Conservation (phyloP, 2,113 vertebrate genomes). For the Caracal caracal region DNA sequence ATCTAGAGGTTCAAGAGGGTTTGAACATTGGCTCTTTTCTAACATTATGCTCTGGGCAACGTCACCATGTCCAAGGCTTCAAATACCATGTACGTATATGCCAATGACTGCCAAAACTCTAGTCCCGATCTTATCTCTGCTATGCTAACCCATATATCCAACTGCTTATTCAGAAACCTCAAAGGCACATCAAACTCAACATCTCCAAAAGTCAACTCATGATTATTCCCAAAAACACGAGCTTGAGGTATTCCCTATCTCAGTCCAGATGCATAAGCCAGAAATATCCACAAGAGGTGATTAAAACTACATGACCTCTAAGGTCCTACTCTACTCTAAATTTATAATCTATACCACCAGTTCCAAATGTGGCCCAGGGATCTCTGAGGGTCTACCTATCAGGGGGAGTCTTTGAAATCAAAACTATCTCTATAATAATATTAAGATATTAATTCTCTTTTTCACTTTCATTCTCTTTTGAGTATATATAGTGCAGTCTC, state of each 20-base stretch:
- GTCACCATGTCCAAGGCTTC: neutral
- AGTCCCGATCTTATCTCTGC: neutral
- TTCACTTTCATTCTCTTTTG: neutral
- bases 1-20: neutral
- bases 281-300: neutral
- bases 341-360: neutral
- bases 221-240: neutral
- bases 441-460: conserved; percentile 34
- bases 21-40: neutral
- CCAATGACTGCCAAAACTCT: neutral
- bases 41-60: neutral
- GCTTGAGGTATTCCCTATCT: neutral
- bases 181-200: conserved; percentile 22
- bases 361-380: neutral
- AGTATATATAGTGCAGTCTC: neutral
- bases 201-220: conserved; percentile 10
- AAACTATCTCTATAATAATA: conserved; percentile 42
- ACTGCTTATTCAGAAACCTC: conserved; percentile 11
- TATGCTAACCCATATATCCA: neutral
- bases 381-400: neutral
- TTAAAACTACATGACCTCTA: neutral
- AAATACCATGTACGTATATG: neutral
- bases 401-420: neutral
- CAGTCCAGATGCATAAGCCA: neutral
- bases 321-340: neutral